A percentile compares a stretch with the other conserved stretches of the same genome.
Conservation (phyloP, 2,888 invertebrate species). For the Cerastoderma edule region DNA sequence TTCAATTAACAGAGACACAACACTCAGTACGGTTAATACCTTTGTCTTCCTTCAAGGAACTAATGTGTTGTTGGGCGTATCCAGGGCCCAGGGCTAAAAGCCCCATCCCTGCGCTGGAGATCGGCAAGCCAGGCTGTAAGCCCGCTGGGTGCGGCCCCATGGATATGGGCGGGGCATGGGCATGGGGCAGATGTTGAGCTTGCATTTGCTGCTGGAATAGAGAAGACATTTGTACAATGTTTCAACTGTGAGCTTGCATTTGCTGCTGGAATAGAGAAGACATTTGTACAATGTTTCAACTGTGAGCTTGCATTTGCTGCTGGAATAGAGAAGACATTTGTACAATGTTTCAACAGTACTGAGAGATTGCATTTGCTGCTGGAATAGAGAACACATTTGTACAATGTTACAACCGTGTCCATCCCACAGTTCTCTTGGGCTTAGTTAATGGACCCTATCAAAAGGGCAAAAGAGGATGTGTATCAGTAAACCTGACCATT, state of each 20-base stretch:
- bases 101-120: conserved; percentile 82
- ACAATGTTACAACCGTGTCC: too few species aligned
- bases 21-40: too few species aligned
- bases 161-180: conserved; percentile 82
- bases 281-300: too few species aligned
- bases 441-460: too few species aligned
- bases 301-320: conserved; percentile 97
- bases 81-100: conserved; percentile 77
- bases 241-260: conserved; percentile 96
- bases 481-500: too few species aligned
- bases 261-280: conserved; percentile 90
- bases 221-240: too few species aligned
- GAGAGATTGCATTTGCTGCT: conserved; percentile 97
- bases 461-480: too few species aligned
- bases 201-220: conserved; percentile 93
- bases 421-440: too few species aligned
- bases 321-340: too few species aligned
- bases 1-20: too few species aligned
- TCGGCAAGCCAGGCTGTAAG: conserved; percentile 79
- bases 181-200: conserved; percentile 89
- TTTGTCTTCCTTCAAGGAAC: conserved; percentile 79
- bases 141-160: conserved; percentile 83
- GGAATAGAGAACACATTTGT: too few species aligned
- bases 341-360: too few species aligned
- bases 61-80: conserved; percentile 69